Base-by-base conservation (phyloP, 2,888 invertebrate genomes). In the Chaetogeoica ovagalla region DNA sequence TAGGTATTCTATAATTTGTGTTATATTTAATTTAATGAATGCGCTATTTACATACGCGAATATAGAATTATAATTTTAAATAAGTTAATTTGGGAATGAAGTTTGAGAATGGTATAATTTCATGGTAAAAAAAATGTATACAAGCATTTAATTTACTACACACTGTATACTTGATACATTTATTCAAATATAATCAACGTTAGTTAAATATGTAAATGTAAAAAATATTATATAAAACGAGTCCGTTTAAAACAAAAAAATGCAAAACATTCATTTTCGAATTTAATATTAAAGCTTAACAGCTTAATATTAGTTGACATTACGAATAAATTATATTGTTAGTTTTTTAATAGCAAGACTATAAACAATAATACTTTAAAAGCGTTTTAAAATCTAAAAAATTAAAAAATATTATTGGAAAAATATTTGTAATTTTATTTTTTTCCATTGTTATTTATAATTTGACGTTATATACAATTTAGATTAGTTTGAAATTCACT, bases 31-130 rank as follows among this genome's bases (percentile, higher is more conserved):
- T 4, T 7, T 21, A 39, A 17, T 39, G 43, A 71, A 17, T 21
- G 59, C 19, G 8, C 43, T 71, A 59, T 71, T 71, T 19, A 43
- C 21, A 71, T 43, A 60, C 4, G 9, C 8, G 9, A 59, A 48
- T 48, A 11, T 1, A 9, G 48, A 43, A 72, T 72, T 72, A 72
- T 72, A 60, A 72, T 62, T 72, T 23, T 62, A 60, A 72, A 62
- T 60, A 48, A 62, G 60, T 62, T 60, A 62, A 23, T 60, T 48
- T 30, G 19, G 48, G 19, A 0, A 43, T 30, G 11, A 60, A 48
- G 23, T 62, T 48, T 60, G 23, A 23, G 7, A 48, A 60, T 30
- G 2, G 30, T 48, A 72, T 72, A 62, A 30, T 48, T 72, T 11
- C 19, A 60, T 13, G 9, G 9, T 11, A n/a, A 17, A 23, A 71